A percentile compares a stretch with the other conserved stretches of the same genome.
phyloP scores from a whole-genome alignment of 2,113 vertebrate genomes.

The Hiodon alosoides region DNA sequence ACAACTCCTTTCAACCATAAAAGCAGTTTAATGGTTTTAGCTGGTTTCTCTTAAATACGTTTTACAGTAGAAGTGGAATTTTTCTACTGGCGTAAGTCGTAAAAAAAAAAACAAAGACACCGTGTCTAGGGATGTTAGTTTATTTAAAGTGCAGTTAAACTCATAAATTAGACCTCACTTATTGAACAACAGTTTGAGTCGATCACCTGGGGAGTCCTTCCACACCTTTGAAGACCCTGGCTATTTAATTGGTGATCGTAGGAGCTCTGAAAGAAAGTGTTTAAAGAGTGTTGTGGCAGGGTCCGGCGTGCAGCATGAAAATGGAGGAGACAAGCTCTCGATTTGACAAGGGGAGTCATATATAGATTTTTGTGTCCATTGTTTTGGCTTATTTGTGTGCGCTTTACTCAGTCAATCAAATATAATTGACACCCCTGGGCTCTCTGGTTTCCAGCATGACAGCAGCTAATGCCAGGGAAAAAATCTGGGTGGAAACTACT shows the following conservation, averaged over 20 bases:
- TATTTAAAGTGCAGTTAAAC: conserved; percentile 90
- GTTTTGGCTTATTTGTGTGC: conserved; percentile 98
- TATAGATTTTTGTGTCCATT: conserved; percentile 99
- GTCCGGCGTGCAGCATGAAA: conserved; percentile 76
- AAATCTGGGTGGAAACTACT: conserved; percentile 78
- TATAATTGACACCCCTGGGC: conserved; percentile 99
- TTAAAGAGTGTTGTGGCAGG: conserved; percentile 71
- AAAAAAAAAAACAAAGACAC: conserved; percentile 8
- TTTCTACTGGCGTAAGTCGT: conserved; percentile 47
- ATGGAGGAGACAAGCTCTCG: conserved; percentile 82
- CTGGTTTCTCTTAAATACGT: background rate
- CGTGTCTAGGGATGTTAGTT: conserved; percentile 56
- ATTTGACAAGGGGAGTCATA: conserved; percentile 92
- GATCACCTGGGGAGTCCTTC: conserved; percentile 79
- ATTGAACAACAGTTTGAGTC: conserved; percentile 88
- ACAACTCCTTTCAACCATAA: too few species aligned
- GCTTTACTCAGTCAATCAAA: conserved; percentile 99
- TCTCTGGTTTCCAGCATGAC: conserved; percentile 91
- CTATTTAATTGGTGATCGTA: conserved; percentile 92
- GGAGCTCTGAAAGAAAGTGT: conserved; percentile 76
- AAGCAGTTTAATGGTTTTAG: background rate
- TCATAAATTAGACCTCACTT: conserved; percentile 99
- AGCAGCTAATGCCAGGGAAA: conserved; percentile 87
- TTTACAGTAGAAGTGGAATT: conserved; percentile 1
- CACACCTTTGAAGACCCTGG: conserved; percentile 78